phyloP scores from a whole-genome alignment of 1,140 invertebrate genomes.

The Zaprionus inermis region DNA sequence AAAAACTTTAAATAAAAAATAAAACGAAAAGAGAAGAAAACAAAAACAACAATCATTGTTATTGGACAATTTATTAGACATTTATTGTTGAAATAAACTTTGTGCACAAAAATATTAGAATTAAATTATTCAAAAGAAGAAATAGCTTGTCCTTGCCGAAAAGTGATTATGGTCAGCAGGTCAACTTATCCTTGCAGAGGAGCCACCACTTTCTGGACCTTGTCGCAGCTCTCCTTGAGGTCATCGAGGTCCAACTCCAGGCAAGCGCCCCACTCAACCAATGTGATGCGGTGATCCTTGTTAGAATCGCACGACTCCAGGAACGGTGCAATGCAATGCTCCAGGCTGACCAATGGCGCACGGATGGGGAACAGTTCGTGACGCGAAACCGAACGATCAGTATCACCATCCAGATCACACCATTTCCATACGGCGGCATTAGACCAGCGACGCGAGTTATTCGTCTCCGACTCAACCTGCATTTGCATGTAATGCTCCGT shows the following conservation, averaged over 20 bases:
- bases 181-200: constrained; percentile 64
- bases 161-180: background rate
- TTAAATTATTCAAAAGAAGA: constrained; percentile 28
- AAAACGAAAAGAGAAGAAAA: constrained; percentile 42
- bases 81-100: constrained; percentile 58
- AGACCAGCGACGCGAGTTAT: constrained; percentile 92
- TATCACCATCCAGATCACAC: constrained; percentile 96
- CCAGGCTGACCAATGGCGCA: constrained; percentile 95
- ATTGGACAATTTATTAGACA: constrained; percentile 52
- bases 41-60: constrained; percentile 46
- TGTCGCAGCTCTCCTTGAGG: constrained; percentile 77
- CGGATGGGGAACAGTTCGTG: constrained; percentile 97
- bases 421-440: constrained; percentile 98
- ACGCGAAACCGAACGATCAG: constrained; percentile 92
- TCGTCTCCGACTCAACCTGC: constrained; percentile 94
- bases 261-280: constrained; percentile 96
- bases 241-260: constrained; percentile 90
- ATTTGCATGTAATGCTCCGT: constrained; percentile 93
- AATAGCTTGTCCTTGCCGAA: background rate
- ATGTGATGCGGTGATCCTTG: constrained; percentile 94
- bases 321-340: constrained; percentile 98
- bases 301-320: constrained; percentile 94
- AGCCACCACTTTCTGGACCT: constrained; percentile 70
- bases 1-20: constrained; percentile 60
- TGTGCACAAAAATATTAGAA: constrained; percentile 53